Evolutionary conservation across 2,797 vertebrate species (phyloP).

Genomic region (Tympanoctomys barrerae): DNA sequence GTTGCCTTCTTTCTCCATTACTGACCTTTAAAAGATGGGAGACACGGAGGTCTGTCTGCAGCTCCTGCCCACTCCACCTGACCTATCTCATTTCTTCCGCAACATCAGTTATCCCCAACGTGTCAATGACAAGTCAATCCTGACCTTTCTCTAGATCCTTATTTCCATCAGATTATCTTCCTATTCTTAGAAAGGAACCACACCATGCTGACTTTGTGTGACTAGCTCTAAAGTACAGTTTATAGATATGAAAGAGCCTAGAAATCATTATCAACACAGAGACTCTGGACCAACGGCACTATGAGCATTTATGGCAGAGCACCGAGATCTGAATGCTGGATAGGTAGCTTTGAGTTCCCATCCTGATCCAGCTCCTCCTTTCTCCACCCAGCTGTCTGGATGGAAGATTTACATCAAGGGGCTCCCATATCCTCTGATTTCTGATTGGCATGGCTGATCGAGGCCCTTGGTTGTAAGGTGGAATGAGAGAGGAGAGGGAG

Average conservation of each 20-base stretch:
- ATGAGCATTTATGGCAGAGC: background rate
- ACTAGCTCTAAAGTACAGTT: background rate
- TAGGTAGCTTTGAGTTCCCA: background rate
- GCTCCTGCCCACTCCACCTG: background rate
- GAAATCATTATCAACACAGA: background rate
- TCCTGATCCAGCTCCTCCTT: background rate
- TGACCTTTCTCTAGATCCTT: slow-evolving; percentile 20
- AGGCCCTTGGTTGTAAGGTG: background rate
- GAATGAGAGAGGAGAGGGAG: background rate
- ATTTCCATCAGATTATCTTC: background rate
- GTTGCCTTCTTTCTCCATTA: background rate
- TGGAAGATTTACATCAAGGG: background rate
- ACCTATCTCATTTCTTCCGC: background rate
- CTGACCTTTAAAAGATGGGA: background rate
- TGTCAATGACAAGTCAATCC: background rate
- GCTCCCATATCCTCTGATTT: background rate
- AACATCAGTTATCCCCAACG: background rate
- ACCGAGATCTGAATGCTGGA: background rate
- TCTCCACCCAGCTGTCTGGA: background rate
- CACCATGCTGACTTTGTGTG: background rate
- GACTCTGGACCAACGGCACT: background rate
- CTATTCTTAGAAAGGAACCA: background rate
- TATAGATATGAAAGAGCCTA: background rate
- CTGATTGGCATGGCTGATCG: background rate
- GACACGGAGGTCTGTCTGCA: background rate